Evolutionary conservation across 2,113 vertebrate species (phyloP).

Genomic region (Myotis lucifugus): DNA sequence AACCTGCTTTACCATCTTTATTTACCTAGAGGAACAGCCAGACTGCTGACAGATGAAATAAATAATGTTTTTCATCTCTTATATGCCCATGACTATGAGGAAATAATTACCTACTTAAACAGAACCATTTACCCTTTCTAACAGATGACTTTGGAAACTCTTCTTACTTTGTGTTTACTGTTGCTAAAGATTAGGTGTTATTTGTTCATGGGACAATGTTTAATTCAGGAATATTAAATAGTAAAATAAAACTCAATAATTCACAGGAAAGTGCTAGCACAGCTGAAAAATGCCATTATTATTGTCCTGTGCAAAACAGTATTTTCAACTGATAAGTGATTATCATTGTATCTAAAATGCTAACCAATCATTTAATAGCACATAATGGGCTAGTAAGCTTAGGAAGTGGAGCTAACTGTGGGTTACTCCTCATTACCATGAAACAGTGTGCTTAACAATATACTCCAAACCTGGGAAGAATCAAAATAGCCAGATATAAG

Average conservation of each 20-base stretch:
- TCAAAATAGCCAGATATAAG: neutral
- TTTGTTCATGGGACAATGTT: slow-evolving; percentile 28
- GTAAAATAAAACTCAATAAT: slow-evolving; percentile 11
- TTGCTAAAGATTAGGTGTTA: neutral
- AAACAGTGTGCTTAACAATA: rapidly evolving
- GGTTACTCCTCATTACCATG: neutral
- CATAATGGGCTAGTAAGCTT: neutral
- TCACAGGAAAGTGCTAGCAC: neutral
- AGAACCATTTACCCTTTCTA: neutral
- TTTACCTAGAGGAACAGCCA: neutral
- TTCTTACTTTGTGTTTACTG: neutral
- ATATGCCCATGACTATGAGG: neutral
- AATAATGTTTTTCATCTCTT: neutral
- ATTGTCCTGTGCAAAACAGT: neutral
- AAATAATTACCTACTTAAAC: neutral
- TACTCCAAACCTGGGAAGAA: neutral
- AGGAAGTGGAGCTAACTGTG: rapidly evolving
- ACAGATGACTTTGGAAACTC: neutral
- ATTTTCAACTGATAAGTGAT: rapidly evolving
- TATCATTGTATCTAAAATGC: neutral
- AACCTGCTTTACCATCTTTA: neutral
- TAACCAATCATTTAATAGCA: neutral
- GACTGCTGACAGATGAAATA: neutral
- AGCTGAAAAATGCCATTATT: slow-evolving; percentile 7
- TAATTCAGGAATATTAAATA: neutral